phyloP scores from a whole-genome alignment of 2,113 vertebrate species.

The Serilophus lunatus region DNA sequence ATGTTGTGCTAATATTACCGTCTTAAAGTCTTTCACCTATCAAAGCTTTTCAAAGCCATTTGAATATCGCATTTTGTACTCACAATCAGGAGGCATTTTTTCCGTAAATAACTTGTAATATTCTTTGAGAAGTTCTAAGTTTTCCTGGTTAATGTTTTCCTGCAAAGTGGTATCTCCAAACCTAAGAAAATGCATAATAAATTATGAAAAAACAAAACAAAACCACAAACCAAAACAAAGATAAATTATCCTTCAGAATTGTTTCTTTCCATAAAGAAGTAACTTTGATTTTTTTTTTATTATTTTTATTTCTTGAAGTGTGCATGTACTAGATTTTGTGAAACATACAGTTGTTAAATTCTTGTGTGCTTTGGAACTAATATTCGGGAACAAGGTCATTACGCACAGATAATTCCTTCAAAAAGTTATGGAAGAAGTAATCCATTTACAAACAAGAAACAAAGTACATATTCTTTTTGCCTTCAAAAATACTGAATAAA shows the following conservation, averaged over 20 bases:
- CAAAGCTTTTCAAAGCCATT: not conserved
- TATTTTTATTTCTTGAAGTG: not conserved
- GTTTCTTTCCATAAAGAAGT: not conserved
- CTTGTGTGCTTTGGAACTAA: not conserved
- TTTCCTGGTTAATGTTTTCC: constrained; percentile 96
- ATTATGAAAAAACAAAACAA: not conserved
- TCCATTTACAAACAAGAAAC: not conserved
- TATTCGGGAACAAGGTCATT: fast-evolving
- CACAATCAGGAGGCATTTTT: constrained; percentile 90
- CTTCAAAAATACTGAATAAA: not conserved
- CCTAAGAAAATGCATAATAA: constrained; percentile 68
- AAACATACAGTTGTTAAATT: not conserved
- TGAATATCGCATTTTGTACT: constrained; percentile 65
- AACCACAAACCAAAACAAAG: not conserved
- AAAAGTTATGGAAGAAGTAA: not conserved
- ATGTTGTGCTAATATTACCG: not conserved
- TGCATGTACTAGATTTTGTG: not conserved
- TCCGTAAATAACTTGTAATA: constrained; percentile 91
- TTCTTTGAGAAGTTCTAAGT: constrained; percentile 89
- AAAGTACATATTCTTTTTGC: not conserved
- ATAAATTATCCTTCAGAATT: not conserved
- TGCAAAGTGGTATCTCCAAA: constrained; percentile 97
- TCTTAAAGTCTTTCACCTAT: not conserved
- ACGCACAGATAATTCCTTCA: not conserved
- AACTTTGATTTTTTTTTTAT: not conserved